Evolutionary conservation across 1,140 invertebrate genomes (phyloP), one percentile per base, ranked within the genome.

Genomic region (Trichonephila inaurata): DNA sequence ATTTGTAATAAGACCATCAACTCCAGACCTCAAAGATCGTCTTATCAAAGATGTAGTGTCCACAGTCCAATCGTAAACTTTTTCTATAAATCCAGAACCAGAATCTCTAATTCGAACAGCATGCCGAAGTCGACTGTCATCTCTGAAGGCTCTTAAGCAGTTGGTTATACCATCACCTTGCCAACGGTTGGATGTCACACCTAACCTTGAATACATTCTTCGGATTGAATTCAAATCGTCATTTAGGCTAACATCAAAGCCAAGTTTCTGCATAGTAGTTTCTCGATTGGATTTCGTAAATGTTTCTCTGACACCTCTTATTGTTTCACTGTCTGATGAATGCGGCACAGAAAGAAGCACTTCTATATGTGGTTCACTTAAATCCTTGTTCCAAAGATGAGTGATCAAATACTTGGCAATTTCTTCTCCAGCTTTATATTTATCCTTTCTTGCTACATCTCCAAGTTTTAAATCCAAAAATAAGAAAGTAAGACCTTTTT

Each of bases 401-500:
- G 88, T 72, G 18, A 95, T 83, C 19, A 95, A 58, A 60, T 93
- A 86, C 3, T 91, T 90, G 24, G 95, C 95, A 21, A 95, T 89
- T 77, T 95, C 93, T 81, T 94, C 82, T 60, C 95, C 95, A 19
- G 95, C 94, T 33, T 86, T 92, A 10, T 93, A 94, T 88, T 95
- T 95, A 19, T 94, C 88, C 2, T 61, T 85, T 51, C 94, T 77
- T 4, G 72, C 33, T 5, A 95, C 86, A 40, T 94, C 81, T 0
- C 86, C 86, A 18, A 95, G 60, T 89, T 95, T 95, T 21, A 95
- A 66, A 88, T 95, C 92, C 14, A 94, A 40, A 69, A 94, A 90
- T 40, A 94, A 85, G 28, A 94, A 60, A n/a, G 92, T 89, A 8
- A 94, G 86, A 69, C 88, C 82, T 24, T 85, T 83, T n/a, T 85